Percentiles rank a stretch among this genome's conserved stretches.
Evolutionary conservation across 1,140 invertebrate species (phyloP).

Genomic region (Aphidius ervi): DNA sequence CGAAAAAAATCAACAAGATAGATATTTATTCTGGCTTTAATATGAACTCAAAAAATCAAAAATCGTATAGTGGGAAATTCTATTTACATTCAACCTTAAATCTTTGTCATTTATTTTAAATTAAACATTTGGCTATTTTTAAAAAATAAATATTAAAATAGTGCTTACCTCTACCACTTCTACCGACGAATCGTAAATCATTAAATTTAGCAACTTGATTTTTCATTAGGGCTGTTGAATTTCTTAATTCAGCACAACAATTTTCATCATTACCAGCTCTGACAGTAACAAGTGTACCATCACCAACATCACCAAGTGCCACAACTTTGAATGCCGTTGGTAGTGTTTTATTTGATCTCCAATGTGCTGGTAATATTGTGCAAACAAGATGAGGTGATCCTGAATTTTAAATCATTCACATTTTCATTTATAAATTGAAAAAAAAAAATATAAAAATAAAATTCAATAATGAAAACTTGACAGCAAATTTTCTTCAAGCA

Average conservation of each 20-base stretch:
- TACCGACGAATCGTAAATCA: conserved; percentile 93
- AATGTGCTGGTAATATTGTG: conserved; percentile 87
- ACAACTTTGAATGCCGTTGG: conserved; percentile 93
- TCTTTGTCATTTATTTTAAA: too few relatives aligned
- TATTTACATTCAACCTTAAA: too few relatives aligned
- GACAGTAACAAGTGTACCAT: conserved; percentile 93
- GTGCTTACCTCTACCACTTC: conserved; percentile 91
- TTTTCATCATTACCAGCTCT: conserved; percentile 98
- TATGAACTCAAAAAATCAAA: too few relatives aligned
- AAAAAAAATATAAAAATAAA: too few relatives aligned
- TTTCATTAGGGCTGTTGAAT: conserved; percentile 92
- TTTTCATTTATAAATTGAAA: conserved; percentile 3
- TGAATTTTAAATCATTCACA: conserved; percentile 21
- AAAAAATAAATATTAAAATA: background rate
- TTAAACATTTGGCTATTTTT: background rate
- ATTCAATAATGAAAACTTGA: background rate
- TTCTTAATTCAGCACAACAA: conserved; percentile 90
- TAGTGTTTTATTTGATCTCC: conserved; percentile 96
- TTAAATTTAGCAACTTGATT: conserved; percentile 98
- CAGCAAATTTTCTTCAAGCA: background rate
- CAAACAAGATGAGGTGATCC: conserved; percentile 87
- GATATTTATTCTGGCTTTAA: too few relatives aligned
- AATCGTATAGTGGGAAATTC: too few relatives aligned
- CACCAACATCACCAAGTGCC: conserved; percentile 84
- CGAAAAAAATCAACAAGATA: too few relatives aligned